Base-by-base conservation (phyloP, 2,113 vertebrate species). In the Pituophis catenifer region DNA sequence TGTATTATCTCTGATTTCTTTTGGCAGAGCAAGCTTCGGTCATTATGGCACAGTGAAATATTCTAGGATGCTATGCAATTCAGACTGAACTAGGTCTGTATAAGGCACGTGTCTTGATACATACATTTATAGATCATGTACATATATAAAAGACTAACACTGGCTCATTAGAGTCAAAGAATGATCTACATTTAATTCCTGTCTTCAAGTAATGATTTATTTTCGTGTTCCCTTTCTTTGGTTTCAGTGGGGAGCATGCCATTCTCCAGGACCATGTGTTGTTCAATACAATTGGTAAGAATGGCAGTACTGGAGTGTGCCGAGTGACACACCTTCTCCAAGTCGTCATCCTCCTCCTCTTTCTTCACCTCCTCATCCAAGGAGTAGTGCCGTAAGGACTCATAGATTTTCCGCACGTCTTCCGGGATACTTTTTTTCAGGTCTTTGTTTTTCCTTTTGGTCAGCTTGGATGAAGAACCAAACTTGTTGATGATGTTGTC, bases 401-500 rank as follows among this genome's bases (percentile, higher is more conserved):
- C 98, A 0, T 98, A 99, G 62, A 98, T 98, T 94, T 98, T 98
- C 90, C 98, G 97, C 3, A 97, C 97, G 8, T 99, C 99, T 91
- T 99, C 99, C 0, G 98, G 97, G 91, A 99, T 98, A 95, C 98
- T 97, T 96, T 98, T 98, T 96, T 98, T 98, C 92, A 98, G 95
- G 38, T 99, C 99, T 19, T 98, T 98, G 97, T 98, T 99, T 98
- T 98, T 98, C 93, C 99, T 98, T 94, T 99, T 99, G 91, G 98
- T 98, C 96, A 99, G 97, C 94, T 97, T 99, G 93, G 98, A 98
- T 2, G 99, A 98, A 0, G 98, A 98, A 33, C 99, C 99, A 0
- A 99, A 98, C 92, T 99, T 99, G 96, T 99, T 99, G 95, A 99
- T 98, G 96, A 99, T 99, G 96, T 99, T 99, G 93, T 99, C 99